Evolutionary conservation across 1,140 invertebrate species (phyloP), one percentile per base, ranked within the genome.

Genomic region (Temnothorax curvispinosus): DNA sequence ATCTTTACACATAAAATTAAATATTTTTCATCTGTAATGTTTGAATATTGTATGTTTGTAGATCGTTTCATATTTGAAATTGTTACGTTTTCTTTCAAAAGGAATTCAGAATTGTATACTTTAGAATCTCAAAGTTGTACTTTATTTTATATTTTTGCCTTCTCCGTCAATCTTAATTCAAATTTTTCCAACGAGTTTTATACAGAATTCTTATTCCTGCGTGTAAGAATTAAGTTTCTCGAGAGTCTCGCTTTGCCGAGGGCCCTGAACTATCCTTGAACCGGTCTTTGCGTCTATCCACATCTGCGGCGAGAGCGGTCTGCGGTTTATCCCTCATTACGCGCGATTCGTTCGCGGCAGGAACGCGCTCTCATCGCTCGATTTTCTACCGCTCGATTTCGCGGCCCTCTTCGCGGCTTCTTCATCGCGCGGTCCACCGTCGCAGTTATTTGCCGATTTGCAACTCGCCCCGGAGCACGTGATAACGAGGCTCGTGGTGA

Each of bases 301-400:
- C 82, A 74, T 86, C 18, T 58, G 78, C 35, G 87, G 84, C 62
- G 64, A 90, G 88, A 64, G 78, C n/a, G 86, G 86, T 86, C 82
- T 91, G 90, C 58, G 90, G 87, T 92, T 92, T 92, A 86, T 89
- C 87, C 89, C 90, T 91, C 91, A 89, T 91, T 91, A 92, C 87
- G 76, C 84, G 90, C 82, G 88, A 89, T 91, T 90, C 90, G 91
- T 92, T 91, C 88, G 90, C 85, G 82, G 85, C 75, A 54, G 64
- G 80, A 86, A 82, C 77, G 74, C 64, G 78, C 54, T 89, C 77
- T 78, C 65, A 54, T 86, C 52, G 81, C 38, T 85, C 88, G 89
- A 91, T 90, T 92, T 91, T 90, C 87, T 91, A 74, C 75, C 77
- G 72, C 72, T 81, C 76, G 72, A 78, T 89, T 85, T 84, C 71